Conservation (phyloP, 2,113 vertebrate genomes). For the Pelecanus crispus region DNA sequence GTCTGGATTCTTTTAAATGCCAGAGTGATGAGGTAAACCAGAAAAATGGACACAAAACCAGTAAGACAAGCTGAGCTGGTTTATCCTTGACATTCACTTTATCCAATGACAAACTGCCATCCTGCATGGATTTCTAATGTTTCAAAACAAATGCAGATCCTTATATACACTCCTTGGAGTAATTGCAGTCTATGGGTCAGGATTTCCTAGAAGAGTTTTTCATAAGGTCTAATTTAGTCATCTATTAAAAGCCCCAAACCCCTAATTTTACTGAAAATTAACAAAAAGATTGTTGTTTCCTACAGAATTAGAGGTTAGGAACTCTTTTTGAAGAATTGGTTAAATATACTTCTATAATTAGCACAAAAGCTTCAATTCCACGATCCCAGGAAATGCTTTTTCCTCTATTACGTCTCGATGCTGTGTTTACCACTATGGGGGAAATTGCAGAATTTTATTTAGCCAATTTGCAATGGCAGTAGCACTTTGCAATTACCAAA, state of each 20-base stretch:
- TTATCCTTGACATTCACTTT: background rate
- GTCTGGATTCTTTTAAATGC: background rate
- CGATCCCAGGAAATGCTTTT: background rate
- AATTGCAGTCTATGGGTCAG: background rate
- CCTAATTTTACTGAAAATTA: background rate
- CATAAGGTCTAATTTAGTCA: background rate
- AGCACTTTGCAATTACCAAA: background rate
- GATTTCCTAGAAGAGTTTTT: background rate
- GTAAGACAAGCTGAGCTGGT: background rate
- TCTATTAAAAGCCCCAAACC: background rate
- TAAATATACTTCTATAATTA: background rate
- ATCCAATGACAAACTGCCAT: background rate
- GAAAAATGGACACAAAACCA: background rate
- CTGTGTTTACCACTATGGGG: background rate
- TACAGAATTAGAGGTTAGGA: background rate
- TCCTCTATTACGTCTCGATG: background rate
- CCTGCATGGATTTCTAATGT: background rate
- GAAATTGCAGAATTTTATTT: background rate
- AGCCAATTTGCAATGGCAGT: background rate
- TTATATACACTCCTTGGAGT: background rate
- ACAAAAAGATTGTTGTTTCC: background rate
- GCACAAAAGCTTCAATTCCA: background rate
- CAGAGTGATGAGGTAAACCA: background rate
- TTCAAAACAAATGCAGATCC: background rate
- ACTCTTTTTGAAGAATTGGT: background rate